Evolutionary conservation across 2,113 vertebrate genomes (phyloP), one percentile per base, ranked within the genome.

Genomic region (Gila orcuttii): DNA sequence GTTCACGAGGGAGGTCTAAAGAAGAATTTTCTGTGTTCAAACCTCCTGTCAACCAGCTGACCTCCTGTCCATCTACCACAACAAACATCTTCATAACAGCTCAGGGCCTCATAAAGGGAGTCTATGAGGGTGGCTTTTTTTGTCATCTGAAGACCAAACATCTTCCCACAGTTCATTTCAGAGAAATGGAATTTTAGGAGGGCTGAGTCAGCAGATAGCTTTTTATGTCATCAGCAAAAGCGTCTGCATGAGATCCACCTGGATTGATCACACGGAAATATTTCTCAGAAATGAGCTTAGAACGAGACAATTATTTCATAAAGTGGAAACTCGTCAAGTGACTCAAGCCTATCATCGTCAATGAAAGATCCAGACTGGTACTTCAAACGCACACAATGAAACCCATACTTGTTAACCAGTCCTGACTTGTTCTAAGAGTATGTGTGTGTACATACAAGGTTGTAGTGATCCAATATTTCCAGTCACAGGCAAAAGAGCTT

Each of bases 21-120:
- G 12, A 60, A 82, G 85, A 81, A 86, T 86, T 82, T 86, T 33
- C 23, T 28, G 78, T n/a, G 39, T 52, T 64, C 28, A 62, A 55
- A 33, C 31, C 3, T 6, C n/a, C 66, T 45, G 23, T 31, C 33
- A 80, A 86, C 39, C 59, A 42, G 28, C 57, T 82, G 71, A 87
- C 83, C 62, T 60, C 68, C 3, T 47, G 82, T 79, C 50, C 36
- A 45, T 69, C 59, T 45, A 73, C 17, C 28, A 31, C 60, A 52
- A 2, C 60, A 52, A 2, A n/a, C 62, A 60, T 78, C 60, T 36
- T 59, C 64, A 78, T 3, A 75, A 66, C 52, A 21, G 57, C 52
- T 33, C 5, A 6, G 33, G 23, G 62, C 31, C 21, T 55, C n/a
- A 42, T 33, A 23, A 33, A 77, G 75, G 25, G 50, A 55, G 75